phyloP scores from a whole-genome alignment of 2,797 vertebrate species.

The Squalus acanthias region DNA sequence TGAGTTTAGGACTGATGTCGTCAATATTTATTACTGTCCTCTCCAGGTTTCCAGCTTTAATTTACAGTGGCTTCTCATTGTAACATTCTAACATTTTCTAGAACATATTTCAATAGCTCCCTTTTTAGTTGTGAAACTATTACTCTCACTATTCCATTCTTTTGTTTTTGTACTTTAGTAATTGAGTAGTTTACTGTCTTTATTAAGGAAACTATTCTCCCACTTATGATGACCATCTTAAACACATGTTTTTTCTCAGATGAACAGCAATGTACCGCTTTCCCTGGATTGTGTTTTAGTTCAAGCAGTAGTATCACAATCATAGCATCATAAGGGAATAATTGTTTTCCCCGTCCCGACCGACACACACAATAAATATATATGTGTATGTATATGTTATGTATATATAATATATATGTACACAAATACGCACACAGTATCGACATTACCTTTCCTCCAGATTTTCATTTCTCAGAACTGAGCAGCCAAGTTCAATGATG shows the following conservation, averaged over 20 bases:
- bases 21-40: too few relatives aligned
- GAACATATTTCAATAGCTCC: background rate
- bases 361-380: background rate
- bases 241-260: background rate
- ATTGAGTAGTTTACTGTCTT: background rate
- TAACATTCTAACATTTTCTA: background rate
- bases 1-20: background rate
- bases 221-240: background rate
- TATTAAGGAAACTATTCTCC: background rate
- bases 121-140: background rate
- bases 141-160: background rate
- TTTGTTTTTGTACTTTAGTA: background rate
- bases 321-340: background rate
- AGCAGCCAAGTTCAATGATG: background rate
- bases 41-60: background rate
- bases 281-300: background rate
- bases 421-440: too few relatives aligned
- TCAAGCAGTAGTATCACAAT: background rate
- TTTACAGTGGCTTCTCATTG: background rate
- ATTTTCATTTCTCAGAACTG: background rate
- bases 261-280: background rate
- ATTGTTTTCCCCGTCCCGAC: background rate
- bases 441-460: background rate
- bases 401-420: too few relatives aligned
- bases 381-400: too few relatives aligned